Conservation (phyloP, 2,888 invertebrate genomes). For the Myathropa florea region DNA sequence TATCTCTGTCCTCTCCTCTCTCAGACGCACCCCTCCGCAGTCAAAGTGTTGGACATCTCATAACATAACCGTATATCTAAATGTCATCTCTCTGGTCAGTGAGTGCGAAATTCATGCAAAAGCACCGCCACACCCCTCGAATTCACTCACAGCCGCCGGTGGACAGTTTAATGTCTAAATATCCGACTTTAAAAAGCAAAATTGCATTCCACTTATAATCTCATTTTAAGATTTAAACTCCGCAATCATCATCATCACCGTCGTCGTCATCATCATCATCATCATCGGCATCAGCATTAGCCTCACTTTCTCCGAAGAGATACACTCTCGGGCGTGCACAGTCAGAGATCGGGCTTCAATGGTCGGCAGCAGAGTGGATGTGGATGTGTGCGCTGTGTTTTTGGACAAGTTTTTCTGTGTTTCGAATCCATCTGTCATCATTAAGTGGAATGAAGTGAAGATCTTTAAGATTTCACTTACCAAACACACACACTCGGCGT, state of each 20-base stretch:
- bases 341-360: neutral
- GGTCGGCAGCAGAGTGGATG: neutral
- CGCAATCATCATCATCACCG: slow-evolving; percentile 7
- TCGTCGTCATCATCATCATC: neutral
- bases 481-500: slow-evolving; percentile 17
- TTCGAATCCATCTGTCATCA: slow-evolving; percentile 63
- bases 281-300: slow-evolving; percentile 1
- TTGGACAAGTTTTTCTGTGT: slow-evolving; percentile 26
- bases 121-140: neutral
- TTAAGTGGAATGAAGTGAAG: slow-evolving; percentile 48
- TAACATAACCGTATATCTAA: slow-evolving; percentile 23
- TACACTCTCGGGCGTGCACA: neutral
- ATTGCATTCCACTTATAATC: slow-evolving; percentile 64
- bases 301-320: slow-evolving; percentile 57
- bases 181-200: slow-evolving; percentile 18
- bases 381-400: slow-evolving; percentile 1
- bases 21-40: neutral
- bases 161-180: slow-evolving; percentile 11
- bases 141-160: neutral
- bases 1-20: slow-evolving; percentile 16
- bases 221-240: slow-evolving; percentile 36
- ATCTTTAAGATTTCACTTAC: slow-evolving; percentile 67
- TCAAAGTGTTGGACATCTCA: neutral
- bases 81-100: slow-evolving; percentile 25
- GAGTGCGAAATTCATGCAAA: neutral